These are phyloP conservation scores for Tenebrosternarchus preto DNA, from an alignment of 2,113 vertebrate genomes.

Conservation along the genomic window DNA sequence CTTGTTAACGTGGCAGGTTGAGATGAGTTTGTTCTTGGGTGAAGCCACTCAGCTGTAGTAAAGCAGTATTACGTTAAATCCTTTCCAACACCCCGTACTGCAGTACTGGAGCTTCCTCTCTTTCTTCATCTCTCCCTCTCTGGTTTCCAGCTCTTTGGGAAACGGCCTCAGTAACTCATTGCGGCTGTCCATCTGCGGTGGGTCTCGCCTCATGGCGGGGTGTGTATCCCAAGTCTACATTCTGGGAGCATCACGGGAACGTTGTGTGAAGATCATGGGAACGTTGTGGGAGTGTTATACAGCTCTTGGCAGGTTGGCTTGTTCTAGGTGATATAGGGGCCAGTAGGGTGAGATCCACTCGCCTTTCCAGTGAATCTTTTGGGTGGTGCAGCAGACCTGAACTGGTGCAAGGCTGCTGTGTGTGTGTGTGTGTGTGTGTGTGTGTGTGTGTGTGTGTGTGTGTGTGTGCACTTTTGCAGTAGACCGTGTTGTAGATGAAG, in stretches of 20 bases:
- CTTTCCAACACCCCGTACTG: background rate
- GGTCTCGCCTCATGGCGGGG: conserved; percentile 11
- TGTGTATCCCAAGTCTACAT: background rate
- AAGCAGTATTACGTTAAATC: conserved; percentile 32
- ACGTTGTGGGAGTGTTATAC: background rate
- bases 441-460: background rate
- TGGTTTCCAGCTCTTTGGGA: conserved; percentile 1
- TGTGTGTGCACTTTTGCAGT: background rate
- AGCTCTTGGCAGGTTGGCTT: too few relatives aligned
- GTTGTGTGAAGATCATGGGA: too few relatives aligned
- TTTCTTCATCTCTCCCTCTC: background rate
- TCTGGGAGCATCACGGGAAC: background rate
- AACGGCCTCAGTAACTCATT: conserved; percentile 24
- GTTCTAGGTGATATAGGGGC: too few relatives aligned
- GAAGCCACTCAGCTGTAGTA: background rate
- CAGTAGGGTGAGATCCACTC: too few relatives aligned
- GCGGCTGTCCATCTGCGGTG: background rate
- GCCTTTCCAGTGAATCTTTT: too few relatives aligned
- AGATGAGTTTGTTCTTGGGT: background rate
- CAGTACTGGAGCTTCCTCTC: background rate
- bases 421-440: background rate
- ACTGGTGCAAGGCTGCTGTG: background rate
- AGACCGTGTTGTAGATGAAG: background rate
- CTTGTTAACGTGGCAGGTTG: background rate
- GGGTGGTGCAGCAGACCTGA: background rate